Base-by-base conservation (phyloP, 2,888 invertebrate genomes). In the Ornithoptera priamus region DNA sequence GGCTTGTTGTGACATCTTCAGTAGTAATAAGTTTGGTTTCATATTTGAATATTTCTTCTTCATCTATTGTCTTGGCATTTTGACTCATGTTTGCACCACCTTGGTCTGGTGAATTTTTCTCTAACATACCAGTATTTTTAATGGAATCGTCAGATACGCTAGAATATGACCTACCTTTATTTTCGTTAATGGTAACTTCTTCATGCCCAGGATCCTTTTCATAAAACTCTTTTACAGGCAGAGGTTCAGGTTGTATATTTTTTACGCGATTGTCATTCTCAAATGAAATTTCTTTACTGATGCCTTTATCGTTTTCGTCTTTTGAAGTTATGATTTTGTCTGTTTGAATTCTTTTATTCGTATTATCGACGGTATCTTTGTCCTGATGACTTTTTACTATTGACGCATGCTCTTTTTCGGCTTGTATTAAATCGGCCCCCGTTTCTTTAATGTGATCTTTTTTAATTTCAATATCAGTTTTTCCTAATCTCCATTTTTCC, bases 151-250 rank as follows among this genome's bases (percentile, higher is more conserved):
- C 81, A 50, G 71, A 75, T 2, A 69, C 64, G 61, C 74, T 75
- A 46, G 75, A 72, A 62, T 85, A 80, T 58, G 72, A 75, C 66
- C 71, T 76, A 0, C 75, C 70, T 75, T 85, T 82, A 2, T 83
- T 85, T 76, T 78, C 85, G 22, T 83, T 74, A 53, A 81, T 74
- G n/a, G 79, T 84, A n/a, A 83, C 74, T 77, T 84, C 80, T 70
- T 76, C 72, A 3, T 78, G 83, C 72, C 81, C 80, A 59, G 76
- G 75, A 10, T 71, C 71, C 20, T 66, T 73, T 66, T 75, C 70
- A 17, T 65, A 74, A 62, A 78, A 81, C 74, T 86, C 83, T 75
- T 85, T 78, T 69, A 80, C 71, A 50, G 76, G 71, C 42, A 85
- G 82, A 73, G 78, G 76, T 30, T 78, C 76, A 71, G 42, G 22